These are phyloP conservation scores for Bombyx mandarina DNA, from an alignment of 1,140 invertebrate genomes.

Conservation along the genomic window DNA sequence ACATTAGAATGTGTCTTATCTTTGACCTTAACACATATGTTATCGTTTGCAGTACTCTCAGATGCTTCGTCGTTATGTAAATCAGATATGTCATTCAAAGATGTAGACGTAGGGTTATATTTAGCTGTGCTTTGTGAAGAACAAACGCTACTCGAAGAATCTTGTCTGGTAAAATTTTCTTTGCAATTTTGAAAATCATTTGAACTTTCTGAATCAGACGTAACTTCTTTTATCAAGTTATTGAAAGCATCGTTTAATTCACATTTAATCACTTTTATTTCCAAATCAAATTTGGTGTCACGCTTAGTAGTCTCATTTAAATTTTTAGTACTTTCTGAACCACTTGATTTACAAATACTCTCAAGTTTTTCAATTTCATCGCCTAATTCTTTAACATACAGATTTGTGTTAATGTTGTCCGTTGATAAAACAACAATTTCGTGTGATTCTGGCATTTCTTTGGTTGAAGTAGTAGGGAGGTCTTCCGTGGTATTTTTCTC, in stretches of 20 bases:
- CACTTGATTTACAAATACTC: neutral
- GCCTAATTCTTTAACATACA: slow-evolving; percentile 51
- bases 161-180: slow-evolving; percentile 53
- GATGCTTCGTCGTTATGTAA: slow-evolving; percentile 47
- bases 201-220: slow-evolving; percentile 40
- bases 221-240: slow-evolving; percentile 61
- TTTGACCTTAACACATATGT: slow-evolving; percentile 15
- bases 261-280: slow-evolving; percentile 62
- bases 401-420: slow-evolving; percentile 48
- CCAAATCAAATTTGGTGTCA: slow-evolving; percentile 39
- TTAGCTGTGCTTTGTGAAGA: slow-evolving; percentile 70
- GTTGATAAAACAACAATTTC: slow-evolving; percentile 55
- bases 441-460: slow-evolving; percentile 17
- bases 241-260: slow-evolving; percentile 64
- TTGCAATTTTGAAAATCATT: slow-evolving; percentile 26
- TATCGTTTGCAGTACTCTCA: slow-evolving; percentile 16
- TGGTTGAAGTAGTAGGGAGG: neutral
- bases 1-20: slow-evolving; percentile 10
- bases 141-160: slow-evolving; percentile 66
- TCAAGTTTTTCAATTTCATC: slow-evolving; percentile 9
- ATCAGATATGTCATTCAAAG: slow-evolving; percentile 63
- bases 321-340: neutral
- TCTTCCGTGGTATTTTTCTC: slow-evolving; percentile 11
- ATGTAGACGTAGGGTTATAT: slow-evolving; percentile 65
- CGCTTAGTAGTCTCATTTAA: slow-evolving; percentile 9